Evolutionary conservation across 1,140 invertebrate genomes (phyloP).

Genomic region (Brachionus rubens): DNA sequence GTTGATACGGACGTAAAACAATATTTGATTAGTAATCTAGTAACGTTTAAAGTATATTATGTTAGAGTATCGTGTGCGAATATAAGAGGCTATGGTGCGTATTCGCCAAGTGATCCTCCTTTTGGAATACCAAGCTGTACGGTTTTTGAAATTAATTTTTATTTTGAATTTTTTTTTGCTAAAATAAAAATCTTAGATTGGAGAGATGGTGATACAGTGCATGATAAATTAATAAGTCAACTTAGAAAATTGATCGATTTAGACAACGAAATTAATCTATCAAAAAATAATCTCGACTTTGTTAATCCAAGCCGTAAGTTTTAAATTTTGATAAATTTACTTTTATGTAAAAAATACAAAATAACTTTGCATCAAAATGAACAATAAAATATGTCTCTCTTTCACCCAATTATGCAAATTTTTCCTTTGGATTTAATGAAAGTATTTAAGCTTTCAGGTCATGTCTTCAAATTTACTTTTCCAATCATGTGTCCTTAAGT

Average conservation of each 20-base stretch:
- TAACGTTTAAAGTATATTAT: conserved; percentile 77
- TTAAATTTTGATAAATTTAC: not conserved
- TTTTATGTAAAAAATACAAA: too few species aligned
- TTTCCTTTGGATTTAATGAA: too few species aligned
- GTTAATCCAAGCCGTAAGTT: conserved; percentile 24
- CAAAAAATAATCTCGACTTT: conserved; percentile 14
- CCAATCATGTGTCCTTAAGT: too few species aligned
- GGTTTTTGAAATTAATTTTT: conserved; percentile 54
- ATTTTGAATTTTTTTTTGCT: not conserved
- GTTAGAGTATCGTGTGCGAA: conserved; percentile 77
- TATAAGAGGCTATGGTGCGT: conserved; percentile 82
- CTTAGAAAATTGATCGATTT: conserved; percentile 71
- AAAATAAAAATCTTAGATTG: conserved; percentile 55
- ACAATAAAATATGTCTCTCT: too few species aligned
- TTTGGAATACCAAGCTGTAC: conserved; percentile 84
- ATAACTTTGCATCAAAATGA: not conserved
- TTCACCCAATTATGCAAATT: too few species aligned
- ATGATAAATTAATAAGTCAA: conserved; percentile 69
- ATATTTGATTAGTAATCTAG: conserved; percentile 69
- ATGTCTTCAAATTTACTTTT: too few species aligned
- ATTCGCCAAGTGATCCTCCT: conserved; percentile 70
- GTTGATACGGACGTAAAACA: conserved; percentile 34
- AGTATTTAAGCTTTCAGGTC: too few species aligned
- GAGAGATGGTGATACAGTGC: conserved; percentile 67
- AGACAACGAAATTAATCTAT: conserved; percentile 58